These are phyloP conservation scores for Eufriesea mexicana DNA, from an alignment of 1,140 invertebrate species.

Conservation along the genomic window DNA sequence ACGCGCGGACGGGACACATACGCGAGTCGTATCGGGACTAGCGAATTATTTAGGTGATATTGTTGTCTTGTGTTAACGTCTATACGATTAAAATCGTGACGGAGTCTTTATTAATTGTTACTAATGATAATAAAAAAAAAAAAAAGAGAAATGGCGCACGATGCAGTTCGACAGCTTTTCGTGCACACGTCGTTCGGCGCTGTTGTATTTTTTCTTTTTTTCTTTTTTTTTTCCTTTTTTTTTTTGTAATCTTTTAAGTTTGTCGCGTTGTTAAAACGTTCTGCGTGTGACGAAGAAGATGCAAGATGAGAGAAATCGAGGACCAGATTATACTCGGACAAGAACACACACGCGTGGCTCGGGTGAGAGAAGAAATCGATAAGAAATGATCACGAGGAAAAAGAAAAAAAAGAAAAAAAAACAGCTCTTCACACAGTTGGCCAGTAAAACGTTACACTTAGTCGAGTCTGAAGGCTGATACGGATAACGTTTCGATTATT, in stretches of 20 bases:
- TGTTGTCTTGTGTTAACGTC: slow-evolving; percentile 77
- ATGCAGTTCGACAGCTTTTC: slow-evolving; percentile 35
- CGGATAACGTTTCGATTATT: slow-evolving; percentile 50
- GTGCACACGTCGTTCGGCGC: not conserved
- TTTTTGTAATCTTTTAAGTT: slow-evolving; percentile 26
- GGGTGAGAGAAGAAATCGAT: not conserved
- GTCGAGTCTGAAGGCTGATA: slow-evolving; percentile 72
- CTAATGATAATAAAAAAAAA: slow-evolving; percentile 46
- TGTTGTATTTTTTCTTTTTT: slow-evolving; percentile 26
- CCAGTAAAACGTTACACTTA: slow-evolving; percentile 78
- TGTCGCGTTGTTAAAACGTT: slow-evolving; percentile 39
- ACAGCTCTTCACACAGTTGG: slow-evolving; percentile 73
- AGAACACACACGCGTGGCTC: slow-evolving; percentile 18
- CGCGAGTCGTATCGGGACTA: slow-evolving; percentile 29
- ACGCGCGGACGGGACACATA: not conserved
- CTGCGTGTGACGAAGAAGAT: slow-evolving; percentile 4
- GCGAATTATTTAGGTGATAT: slow-evolving; percentile 76
- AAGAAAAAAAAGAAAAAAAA: slow-evolving; percentile 36
- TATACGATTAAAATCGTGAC: slow-evolving; percentile 69
- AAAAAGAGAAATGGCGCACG: not conserved
- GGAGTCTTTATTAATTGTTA: slow-evolving; percentile 77
- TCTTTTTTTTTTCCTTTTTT: slow-evolving; percentile 32
- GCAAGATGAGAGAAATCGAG: not conserved
- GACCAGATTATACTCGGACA: slow-evolving; percentile 1
- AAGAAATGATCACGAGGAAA: not conserved